Percentiles rank a stretch among this genome's conserved stretches.
Evolutionary conservation across 2,888 invertebrate species (phyloP).

Genomic region (Bembecia ichneumoniformis): DNA sequence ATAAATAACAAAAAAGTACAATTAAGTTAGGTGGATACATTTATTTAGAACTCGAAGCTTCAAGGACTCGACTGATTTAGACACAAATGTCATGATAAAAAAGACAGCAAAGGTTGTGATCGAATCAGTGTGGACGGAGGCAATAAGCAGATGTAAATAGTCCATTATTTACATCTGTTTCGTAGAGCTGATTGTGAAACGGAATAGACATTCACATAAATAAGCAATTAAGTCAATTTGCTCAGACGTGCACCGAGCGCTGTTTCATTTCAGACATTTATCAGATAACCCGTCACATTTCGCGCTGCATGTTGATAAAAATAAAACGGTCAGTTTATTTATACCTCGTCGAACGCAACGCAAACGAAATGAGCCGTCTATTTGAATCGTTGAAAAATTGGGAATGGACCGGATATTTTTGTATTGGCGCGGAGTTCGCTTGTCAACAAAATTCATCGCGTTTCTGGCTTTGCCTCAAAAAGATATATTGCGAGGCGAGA

Average conservation of each 20-base stretch:
- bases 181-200: not conserved
- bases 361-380: conserved; percentile 5
- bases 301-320: conserved; percentile 34
- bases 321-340: conserved; percentile 35
- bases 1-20: too few species aligned
- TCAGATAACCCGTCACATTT: conserved; percentile 42
- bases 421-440: conserved; percentile 16
- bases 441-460: conserved; percentile 17
- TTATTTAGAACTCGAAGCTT: too few species aligned
- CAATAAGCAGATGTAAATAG: too few species aligned
- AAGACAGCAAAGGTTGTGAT: too few species aligned
- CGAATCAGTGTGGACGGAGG: too few species aligned
- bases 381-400: conserved; percentile 19
- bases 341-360: conserved; percentile 13
- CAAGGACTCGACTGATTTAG: too few species aligned
- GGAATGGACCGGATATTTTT: conserved; percentile 17
- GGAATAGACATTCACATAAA: conserved; percentile 5
- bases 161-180: conserved; percentile 1
- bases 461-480: conserved; percentile 16
- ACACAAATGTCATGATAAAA: too few species aligned
- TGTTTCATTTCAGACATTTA: conserved; percentile 42
- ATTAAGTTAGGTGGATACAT: too few species aligned
- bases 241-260: conserved; percentile 21
- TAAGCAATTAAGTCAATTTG: conserved; percentile 36
- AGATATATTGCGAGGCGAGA: not conserved